Base-by-base conservation (phyloP, 1,140 invertebrate species). In the Bombus confusus region DNA sequence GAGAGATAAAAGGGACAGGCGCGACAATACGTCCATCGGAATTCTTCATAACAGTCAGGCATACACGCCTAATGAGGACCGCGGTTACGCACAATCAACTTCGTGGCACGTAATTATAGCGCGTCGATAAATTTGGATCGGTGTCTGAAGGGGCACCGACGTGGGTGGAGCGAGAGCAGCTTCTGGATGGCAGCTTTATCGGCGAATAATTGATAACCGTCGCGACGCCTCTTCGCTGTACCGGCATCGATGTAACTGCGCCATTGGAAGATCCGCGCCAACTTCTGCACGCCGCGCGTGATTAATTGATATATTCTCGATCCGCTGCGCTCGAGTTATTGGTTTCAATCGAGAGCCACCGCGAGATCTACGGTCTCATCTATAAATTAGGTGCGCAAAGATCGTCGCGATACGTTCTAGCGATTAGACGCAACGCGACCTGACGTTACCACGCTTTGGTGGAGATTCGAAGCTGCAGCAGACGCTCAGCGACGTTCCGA, bases 51-150 rank as follows among this genome's bases (percentile, higher is more conserved):
- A 52, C 18, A 22, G 47, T 3, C 5, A 52, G 47, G 47, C 47
- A 6, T 52, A 52, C 18, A 52, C 47, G 41, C 77, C 80, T 89
- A 91, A 91, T 86, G 88, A 85, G 85, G 79, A 90, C 82, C 69
- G 69, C 78, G 76, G 82, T 47, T 43, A 59, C 43, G 85, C 66
- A 88, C 83, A 86, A 86, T 88, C 88, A 83, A 85, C 69, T 86
- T 88, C 83, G 86, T 93, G 91, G 91, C 91, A 85, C 91, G 92
- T 93, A 94, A 94, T 94, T 94, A 94, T 92, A 87, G 91, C 86
- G 88, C 92, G 92, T 94, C 92, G 85, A 93, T 93, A 93, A 94
- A 94, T 94, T 93, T 93, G 91, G 91, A 93, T 93, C 90, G 90
- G 84, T 75, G 76, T 31, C 47, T 31, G 69, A 80, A 86, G 83